These are phyloP conservation scores for Oncorhynchus nerka DNA, from an alignment of 2,113 vertebrate genomes.

Conservation along the genomic window DNA sequence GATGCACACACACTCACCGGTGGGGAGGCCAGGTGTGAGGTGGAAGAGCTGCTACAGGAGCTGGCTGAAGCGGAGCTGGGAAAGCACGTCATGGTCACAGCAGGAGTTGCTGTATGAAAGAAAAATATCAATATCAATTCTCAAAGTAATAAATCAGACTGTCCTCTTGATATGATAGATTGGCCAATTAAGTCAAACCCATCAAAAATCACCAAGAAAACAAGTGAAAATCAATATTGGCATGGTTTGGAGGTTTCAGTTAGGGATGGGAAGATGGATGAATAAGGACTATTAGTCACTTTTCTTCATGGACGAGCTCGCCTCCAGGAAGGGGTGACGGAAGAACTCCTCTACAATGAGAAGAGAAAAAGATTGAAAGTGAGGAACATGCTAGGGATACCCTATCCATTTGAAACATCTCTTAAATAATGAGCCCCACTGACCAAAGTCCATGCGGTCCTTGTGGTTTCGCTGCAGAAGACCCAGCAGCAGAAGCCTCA, in stretches of 20 bases:
- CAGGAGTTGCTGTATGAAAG: slow-evolving; percentile 77
- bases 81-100: slow-evolving; percentile 88
- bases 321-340: slow-evolving; percentile 88
- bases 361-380: background rate
- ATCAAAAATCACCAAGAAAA: too few species aligned
- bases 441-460: slow-evolving; percentile 96
- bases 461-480: slow-evolving; percentile 90
- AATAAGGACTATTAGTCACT: slow-evolving; percentile 78
- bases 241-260: background rate
- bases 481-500: slow-evolving; percentile 88
- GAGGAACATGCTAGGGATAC: too few species aligned
- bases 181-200: background rate
- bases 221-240: background rate
- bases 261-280: background rate
- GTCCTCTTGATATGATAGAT: background rate
- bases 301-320: slow-evolving; percentile 91
- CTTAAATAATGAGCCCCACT: slow-evolving; percentile 35
- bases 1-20: slow-evolving; percentile 77
- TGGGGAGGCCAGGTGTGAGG: slow-evolving; percentile 93
- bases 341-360: slow-evolving; percentile 89
- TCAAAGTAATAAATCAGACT: background rate
- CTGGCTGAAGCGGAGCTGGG: slow-evolving; percentile 93
- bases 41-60: slow-evolving; percentile 96
- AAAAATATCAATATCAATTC: slow-evolving; percentile 2
- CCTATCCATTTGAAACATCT: too few species aligned